phyloP scores from a whole-genome alignment of 1,140 invertebrate species.

The Leptinotarsa texana region DNA sequence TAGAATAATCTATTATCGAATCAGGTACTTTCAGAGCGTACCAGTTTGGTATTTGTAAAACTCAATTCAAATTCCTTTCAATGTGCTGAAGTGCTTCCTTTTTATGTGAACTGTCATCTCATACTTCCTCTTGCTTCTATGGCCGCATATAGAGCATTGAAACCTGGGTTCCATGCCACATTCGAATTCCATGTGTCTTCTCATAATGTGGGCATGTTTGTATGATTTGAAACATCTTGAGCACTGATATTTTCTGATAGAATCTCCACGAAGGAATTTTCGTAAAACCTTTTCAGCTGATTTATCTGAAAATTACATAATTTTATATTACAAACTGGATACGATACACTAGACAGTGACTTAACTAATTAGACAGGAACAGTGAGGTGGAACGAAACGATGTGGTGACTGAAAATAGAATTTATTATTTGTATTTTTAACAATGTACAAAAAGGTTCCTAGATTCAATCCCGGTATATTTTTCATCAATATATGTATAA shows the following conservation, averaged over 20 bases:
- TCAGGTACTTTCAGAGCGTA: no score
- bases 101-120: constrained; percentile 41
- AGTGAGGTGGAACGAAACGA: no score
- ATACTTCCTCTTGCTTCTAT: constrained; percentile 42
- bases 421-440: neutral
- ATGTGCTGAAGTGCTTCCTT: constrained; percentile 26
- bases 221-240: constrained; percentile 69
- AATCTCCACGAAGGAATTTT: neutral
- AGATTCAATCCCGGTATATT: neutral
- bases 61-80: no score
- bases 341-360: no score
- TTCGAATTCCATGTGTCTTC: constrained; percentile 66
- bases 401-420: neutral
- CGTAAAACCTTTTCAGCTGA: constrained; percentile 11
- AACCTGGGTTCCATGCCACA: constrained; percentile 64
- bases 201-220: constrained; percentile 63
- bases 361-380: no score
- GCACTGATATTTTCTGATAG: constrained; percentile 54
- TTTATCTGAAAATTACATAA: neutral
- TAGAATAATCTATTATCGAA: no score
- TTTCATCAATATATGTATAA: neutral
- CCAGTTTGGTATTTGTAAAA: no score
- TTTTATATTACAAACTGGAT: no score
- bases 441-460: neutral
- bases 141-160: constrained; percentile 54